Evolutionary conservation across 1,140 invertebrate genomes (phyloP).

Genomic region (Drosophila gunungcola): DNA sequence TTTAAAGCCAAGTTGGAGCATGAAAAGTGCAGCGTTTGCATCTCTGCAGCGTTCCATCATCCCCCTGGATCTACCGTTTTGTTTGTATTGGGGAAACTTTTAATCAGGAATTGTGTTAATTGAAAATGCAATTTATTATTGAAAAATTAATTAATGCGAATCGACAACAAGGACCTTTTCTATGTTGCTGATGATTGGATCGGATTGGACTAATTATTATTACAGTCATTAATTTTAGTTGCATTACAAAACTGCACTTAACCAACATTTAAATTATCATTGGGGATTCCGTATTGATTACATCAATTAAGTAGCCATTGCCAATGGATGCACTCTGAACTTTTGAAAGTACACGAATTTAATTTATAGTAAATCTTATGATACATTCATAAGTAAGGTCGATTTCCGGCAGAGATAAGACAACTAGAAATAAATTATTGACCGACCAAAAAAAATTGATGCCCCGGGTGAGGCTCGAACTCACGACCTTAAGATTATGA

Average conservation of each 20-base stretch:
- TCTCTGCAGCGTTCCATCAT: not conserved
- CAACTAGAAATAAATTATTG: no score
- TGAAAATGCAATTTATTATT: slow-evolving; percentile 56
- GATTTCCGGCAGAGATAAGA: no score
- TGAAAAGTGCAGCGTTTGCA: slow-evolving; percentile 49
- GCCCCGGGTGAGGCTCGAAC: slow-evolving; percentile 97
- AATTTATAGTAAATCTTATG: no score
- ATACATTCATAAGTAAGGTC: no score
- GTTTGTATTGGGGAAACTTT: slow-evolving; percentile 14
- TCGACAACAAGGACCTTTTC: slow-evolving; percentile 6
- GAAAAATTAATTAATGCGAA: slow-evolving; percentile 42
- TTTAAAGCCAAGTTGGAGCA: slow-evolving; percentile 39
- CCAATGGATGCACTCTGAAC: slow-evolving; percentile 12
- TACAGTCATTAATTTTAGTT: slow-evolving; percentile 47
- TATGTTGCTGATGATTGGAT: slow-evolving; percentile 10
- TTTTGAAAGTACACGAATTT: slow-evolving; percentile 6
- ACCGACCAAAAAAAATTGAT: slow-evolving; percentile 63
- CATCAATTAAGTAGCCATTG: slow-evolving; percentile 22
- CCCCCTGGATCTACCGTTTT: slow-evolving; percentile 2
- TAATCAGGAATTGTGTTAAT: slow-evolving; percentile 52
- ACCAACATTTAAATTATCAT: slow-evolving; percentile 46
- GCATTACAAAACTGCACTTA: slow-evolving; percentile 38
- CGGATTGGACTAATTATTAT: slow-evolving; percentile 12
- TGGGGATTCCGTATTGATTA: slow-evolving; percentile 50
- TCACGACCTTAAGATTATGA: slow-evolving; percentile 99